Evolutionary conservation across 2,797 vertebrate genomes (phyloP).

Genomic region (Loriculus beryllinus): DNA sequence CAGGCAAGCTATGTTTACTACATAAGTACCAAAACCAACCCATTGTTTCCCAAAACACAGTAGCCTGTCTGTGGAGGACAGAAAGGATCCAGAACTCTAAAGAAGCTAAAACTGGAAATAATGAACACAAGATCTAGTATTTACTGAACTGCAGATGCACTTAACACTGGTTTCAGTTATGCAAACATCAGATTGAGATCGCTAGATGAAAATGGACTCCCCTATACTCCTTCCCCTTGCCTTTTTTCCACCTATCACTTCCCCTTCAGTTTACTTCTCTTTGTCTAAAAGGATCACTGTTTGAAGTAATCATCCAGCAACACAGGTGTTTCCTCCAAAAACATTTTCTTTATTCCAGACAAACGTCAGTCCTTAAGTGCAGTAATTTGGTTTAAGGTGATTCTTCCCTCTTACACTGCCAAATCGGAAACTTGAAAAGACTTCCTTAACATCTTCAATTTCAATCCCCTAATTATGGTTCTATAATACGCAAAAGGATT

Average conservation of each 20-base stretch:
- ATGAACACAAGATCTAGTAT: not conserved
- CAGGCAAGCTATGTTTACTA: not conserved
- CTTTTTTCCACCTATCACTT: not conserved
- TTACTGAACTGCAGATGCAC: not conserved
- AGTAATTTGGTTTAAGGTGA: not conserved
- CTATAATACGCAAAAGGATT: not conserved
- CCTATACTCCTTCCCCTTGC: not conserved
- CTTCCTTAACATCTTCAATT: not conserved
- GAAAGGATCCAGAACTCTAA: not conserved
- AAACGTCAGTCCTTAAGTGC: not conserved
- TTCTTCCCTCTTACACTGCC: not conserved
- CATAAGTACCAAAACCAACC: not conserved
- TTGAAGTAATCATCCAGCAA: not conserved
- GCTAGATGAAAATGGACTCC: not conserved
- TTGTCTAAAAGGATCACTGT: not conserved
- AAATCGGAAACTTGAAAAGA: not conserved
- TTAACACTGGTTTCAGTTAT: not conserved
- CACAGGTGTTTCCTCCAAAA: not conserved
- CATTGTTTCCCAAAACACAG: slow-evolving; percentile 3
- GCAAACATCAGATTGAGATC: not conserved
- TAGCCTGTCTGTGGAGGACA: not conserved
- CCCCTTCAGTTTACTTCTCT: not conserved
- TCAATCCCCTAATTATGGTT: not conserved
- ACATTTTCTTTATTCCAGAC: not conserved
- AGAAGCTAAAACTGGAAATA: not conserved